Evolutionary conservation across 1,140 invertebrate species (phyloP).

Genomic region (Psilanteris sp.): DNA sequence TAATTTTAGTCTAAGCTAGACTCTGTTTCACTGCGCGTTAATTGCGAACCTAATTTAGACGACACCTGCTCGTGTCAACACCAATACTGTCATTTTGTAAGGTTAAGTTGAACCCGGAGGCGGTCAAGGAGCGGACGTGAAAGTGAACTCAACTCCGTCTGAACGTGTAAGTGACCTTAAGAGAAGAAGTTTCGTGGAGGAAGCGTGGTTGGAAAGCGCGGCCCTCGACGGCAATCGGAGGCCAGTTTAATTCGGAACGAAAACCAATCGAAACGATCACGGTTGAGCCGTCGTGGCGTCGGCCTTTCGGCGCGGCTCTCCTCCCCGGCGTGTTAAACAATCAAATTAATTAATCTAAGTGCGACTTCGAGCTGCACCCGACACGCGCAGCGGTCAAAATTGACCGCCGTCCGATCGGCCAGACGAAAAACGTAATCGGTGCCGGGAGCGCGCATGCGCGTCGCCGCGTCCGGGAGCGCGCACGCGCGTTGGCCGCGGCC

Average conservation of each 20-base stretch:
- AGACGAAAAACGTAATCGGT: too few species aligned
- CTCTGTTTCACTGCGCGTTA: slow-evolving; percentile 54
- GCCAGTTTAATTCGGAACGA: slow-evolving; percentile 36
- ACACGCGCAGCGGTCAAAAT: too few species aligned
- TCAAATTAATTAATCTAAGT: slow-evolving; percentile 46
- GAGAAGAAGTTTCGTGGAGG: slow-evolving; percentile 8
- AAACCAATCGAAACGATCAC: slow-evolving; percentile 9
- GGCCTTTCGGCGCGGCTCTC: background rate
- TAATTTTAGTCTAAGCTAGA: slow-evolving; percentile 67
- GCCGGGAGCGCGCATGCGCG: too few species aligned
- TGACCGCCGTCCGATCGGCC: too few species aligned
- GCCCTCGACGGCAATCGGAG: slow-evolving; percentile 19
- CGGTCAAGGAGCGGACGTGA: slow-evolving; percentile 35
- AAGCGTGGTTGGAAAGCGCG: background rate
- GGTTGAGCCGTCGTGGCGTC: background rate
- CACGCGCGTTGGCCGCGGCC: too few species aligned
- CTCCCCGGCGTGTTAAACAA: slow-evolving; percentile 15
- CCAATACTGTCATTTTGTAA: slow-evolving; percentile 26
- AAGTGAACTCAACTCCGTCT: slow-evolving; percentile 22
- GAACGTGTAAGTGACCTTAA: slow-evolving; percentile 54
- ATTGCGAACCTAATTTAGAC: slow-evolving; percentile 46
- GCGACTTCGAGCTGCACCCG: slow-evolving; percentile 18
- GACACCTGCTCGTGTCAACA: slow-evolving; percentile 37
- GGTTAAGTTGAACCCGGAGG: slow-evolving; percentile 30
- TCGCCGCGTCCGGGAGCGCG: too few species aligned